Conservation (phyloP, 53 echinoderm and acorn worm genomes). For the Echinometra lucunter region DNA sequence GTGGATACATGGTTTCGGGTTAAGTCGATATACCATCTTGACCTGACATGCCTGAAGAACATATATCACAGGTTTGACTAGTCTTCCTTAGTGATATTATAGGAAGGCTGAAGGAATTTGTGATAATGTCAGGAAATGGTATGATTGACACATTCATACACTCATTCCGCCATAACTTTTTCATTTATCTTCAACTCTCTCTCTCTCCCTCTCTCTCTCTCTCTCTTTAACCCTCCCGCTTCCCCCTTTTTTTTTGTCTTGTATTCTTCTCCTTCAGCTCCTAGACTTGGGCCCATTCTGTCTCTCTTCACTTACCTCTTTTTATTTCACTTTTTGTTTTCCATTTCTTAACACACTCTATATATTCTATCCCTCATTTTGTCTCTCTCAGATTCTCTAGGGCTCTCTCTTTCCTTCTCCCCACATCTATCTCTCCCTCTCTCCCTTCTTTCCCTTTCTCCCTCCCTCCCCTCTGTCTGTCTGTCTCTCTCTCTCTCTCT, state of each 20-base stretch:
- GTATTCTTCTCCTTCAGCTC: too few relatives aligned
- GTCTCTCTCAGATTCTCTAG: not conserved
- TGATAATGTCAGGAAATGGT: not conserved
- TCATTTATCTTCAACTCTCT: not conserved
- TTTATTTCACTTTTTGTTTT: too few relatives aligned
- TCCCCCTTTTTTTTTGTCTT: not conserved
- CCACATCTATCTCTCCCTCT: not conserved
- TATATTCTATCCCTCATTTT: not conserved
- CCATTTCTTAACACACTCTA: too few relatives aligned
- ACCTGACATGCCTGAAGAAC: too few relatives aligned
- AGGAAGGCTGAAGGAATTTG: not conserved
- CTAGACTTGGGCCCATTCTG: too few relatives aligned
- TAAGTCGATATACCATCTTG: not conserved
- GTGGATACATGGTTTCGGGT: not conserved
- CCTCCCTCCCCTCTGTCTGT: not conserved
- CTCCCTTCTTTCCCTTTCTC: not conserved
- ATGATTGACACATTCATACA: not conserved
- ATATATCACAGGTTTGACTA: not conserved
- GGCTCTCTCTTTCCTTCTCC: not conserved
- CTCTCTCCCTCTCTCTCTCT: not conserved
- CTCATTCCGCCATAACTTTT: not conserved
- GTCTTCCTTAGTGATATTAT: not conserved
- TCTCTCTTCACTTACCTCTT: too few relatives aligned
- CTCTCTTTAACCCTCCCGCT: not conserved
- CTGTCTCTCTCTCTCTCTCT: not conserved